Base-by-base conservation (phyloP, 1,140 invertebrate genomes). In the Drosophila prosaltans region DNA sequence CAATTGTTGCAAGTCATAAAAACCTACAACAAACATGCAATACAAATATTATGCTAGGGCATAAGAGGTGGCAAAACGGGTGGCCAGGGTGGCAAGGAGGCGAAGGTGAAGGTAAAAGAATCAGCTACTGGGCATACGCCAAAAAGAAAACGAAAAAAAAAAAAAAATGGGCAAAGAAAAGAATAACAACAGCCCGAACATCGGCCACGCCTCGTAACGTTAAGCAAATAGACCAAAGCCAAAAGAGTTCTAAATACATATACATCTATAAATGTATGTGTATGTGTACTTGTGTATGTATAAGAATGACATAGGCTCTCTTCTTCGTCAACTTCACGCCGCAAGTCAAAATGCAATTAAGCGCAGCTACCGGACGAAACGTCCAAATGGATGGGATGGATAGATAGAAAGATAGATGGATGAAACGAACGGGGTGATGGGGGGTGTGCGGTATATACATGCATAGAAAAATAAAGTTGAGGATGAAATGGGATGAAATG, bases 301-400 rank as follows among this genome's bases (percentile, higher is more conserved):
- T 32, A 72, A 82, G 69, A 82, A 82, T 74, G 72, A 55, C 61
- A 81, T 70, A 55, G 54, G 36, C 65, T 64, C 51, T 28, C 57
- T 48, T 9, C 57, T 59, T 59, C 57, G 66, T 79, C 80, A 80
- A 88, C 83, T 88, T 88, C 83, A 80, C 84, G 83, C 83, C 84
- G 84, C 84, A 89, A 88, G 84, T 84, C 84, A 88, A 89, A 88
- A 88, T 88, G 84, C 84, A 88, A 88, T 88, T 88, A 88, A 88
- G 84, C 84, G 84, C 78, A 62, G 83, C 83, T 88, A 88, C 83
- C 78, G 82, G 76, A 81, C 78, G 74, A 67, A 78, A 36, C 66
- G 64, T 65, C 55, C 48, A 40, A 32, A 60, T 30, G 39, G 48
- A 36, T 36, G 6, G 28, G 16, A 16, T 16, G 16, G 16, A 16